Base-by-base conservation (phyloP, 1,140 invertebrate species). In the Leptonema lineaticorne region DNA sequence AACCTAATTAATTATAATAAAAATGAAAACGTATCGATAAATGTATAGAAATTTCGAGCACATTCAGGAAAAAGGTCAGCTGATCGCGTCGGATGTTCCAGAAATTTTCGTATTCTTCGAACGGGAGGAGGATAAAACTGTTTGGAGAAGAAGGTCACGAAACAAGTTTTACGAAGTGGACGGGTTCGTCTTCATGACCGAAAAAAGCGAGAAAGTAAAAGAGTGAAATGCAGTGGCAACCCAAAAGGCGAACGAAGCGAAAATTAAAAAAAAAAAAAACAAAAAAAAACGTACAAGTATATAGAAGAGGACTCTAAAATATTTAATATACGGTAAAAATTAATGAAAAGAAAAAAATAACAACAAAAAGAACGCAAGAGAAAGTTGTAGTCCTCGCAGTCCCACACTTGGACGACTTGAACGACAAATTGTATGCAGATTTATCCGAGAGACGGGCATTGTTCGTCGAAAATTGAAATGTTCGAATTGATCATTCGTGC, bases 101-200 rank as follows among this genome's bases (percentile, higher is more conserved):
- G 50, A 24, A 53, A 53, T 53, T 14, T 20, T 4, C 46, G 27
- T 22, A 8, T n/a, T n/a, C n/a, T n/a, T n/a, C n/a, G n/a, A n/a
- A n/a, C n/a, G n/a, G n/a, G 37, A 26, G 7, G 50, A 53, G 50
- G 50, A 53, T 53, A 53, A 45, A 53, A 53, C 50, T 26, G 18
- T 11, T n/a, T n/a, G n/a, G 50, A 26, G 18, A 53, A 53, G 18
- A 53, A 53, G 50, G 50, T 26, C 50, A 53, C 50, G 9, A 24
- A 53, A 53, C 50, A 11, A 14, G 50, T 53, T 53, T n/a, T n/a
- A n/a, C 50, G 50, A 26, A 24, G 9, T 16, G 2, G 11, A 2
- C 37, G 37, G 9, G 37, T 41, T 41, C 37, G 2, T 41, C 37
- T 2, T 9, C n/a, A 14, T 41, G 37, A 41, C 37, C 37, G 37